Percentiles rank a stretch among this genome's conserved stretches.
Conservation (phyloP, 2,113 vertebrate genomes). For the Bostrychus sinensis region DNA sequence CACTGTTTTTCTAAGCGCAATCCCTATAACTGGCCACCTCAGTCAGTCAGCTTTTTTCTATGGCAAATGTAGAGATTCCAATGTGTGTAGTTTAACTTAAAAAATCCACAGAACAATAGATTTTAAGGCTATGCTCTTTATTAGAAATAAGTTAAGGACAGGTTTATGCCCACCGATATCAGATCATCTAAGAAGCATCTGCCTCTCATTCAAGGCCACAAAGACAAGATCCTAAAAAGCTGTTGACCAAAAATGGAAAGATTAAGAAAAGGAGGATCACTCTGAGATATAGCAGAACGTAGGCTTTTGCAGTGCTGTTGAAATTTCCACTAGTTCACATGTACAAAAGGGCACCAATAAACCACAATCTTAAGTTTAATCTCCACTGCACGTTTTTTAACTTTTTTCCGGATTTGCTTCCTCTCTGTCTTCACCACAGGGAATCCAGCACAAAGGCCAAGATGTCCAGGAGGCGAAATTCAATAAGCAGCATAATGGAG, state of each 20-base stretch:
- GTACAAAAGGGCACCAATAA: slow-evolving; percentile 29
- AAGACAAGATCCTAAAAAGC: slow-evolving; percentile 39
- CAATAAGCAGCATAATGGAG: background rate
- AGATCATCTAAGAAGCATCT: slow-evolving; percentile 17
- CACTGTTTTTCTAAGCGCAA: too few relatives aligned
- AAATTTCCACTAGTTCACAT: slow-evolving; percentile 18
- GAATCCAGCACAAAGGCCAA: slow-evolving; percentile 1
- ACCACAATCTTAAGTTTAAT: slow-evolving; percentile 27
- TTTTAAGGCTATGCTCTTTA: background rate
- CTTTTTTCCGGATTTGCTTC: background rate
- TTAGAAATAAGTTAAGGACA: background rate
- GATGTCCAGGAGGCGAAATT: slow-evolving; percentile 12
- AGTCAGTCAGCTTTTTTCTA: too few relatives aligned
- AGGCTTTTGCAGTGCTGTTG: slow-evolving; percentile 8
- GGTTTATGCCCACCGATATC: background rate
- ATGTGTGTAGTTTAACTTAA: background rate
- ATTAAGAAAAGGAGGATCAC: slow-evolving; percentile 2
- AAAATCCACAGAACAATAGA: too few relatives aligned
- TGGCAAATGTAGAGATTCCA: background rate
- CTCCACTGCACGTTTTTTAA: background rate
- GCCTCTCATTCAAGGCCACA: slow-evolving; percentile 13
- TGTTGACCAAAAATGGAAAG: slow-evolving; percentile 39
- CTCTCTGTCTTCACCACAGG: background rate
- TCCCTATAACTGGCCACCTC: too few relatives aligned
- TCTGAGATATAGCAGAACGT: slow-evolving; percentile 10